Evolutionary conservation across 2,797 vertebrate genomes (phyloP), one percentile per base, ranked within the genome.

Genomic region (Melanotaenia pygmaea): DNA sequence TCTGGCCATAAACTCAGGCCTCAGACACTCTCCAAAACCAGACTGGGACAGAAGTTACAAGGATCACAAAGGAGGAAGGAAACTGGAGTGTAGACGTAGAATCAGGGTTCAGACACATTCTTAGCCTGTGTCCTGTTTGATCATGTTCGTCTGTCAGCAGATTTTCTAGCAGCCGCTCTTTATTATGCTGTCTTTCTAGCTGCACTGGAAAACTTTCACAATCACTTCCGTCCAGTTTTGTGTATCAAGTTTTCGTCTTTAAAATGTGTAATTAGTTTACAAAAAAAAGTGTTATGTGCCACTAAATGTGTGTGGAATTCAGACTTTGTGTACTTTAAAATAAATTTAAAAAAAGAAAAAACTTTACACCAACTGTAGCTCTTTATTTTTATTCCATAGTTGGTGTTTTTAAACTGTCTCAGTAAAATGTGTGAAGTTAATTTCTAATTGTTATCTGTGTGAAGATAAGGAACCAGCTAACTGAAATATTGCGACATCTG

Each of bases 21-120:
- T 3, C 91, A 90, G 79, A 85, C 79, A 0, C 78, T 86, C 59
- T 89, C 90, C 74, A 93, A 95, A 18, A 94, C 89, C 88, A 92
- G 90, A 16, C 88, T 95, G 82, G 96, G 96, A 76, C 95, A 93
- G 83, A 96, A 92, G 85, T 90, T 86, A 50, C 94, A 93, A 50
- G 82, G 85, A 64, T 88, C 93, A 0, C 74, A 94, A 58, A 96
- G 94, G 80, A 87, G 95, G 90, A 98, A 96, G 88, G 97, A 98
- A 90, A 98, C 97, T 1, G 89, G 95, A 51, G 97, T 98, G 72
- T 98, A 91, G 82, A 74, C 45, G 13, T 57, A 64, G n/a, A 50
- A 34, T 14, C 14, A 69, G 22, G 35, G 58, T 69, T 76, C 24
- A 59, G 66, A 34, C 74, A 11, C 62, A 14, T 54, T 16, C 1